A percentile compares a stretch with the other conserved stretches of the same genome.
Evolutionary conservation across 2,113 vertebrate species (phyloP).

Genomic region (Gobio gobio): DNA sequence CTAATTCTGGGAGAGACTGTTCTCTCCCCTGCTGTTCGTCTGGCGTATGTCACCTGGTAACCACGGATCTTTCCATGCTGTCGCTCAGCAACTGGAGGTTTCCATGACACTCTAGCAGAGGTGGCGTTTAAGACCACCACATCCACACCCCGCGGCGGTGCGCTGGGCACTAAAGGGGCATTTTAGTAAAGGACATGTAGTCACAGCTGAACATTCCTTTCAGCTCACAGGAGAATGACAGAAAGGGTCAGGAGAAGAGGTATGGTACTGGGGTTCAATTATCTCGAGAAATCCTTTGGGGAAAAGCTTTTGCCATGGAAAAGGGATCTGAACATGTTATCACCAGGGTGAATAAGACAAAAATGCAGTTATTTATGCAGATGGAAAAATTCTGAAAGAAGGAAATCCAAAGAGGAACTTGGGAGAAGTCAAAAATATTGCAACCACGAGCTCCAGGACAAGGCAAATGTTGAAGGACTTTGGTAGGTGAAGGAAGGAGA

Average conservation of each 20-base stretch:
- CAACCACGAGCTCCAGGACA: not conserved
- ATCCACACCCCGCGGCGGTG: conserved; percentile 93
- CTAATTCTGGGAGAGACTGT: conserved; percentile 89
- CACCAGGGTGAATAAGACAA: not conserved
- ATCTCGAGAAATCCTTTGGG: not conserved
- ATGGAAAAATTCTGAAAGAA: not conserved
- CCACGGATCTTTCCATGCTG: conserved; percentile 94
- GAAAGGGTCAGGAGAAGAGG: conserved; percentile 58
- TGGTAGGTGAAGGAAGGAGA: not conserved
- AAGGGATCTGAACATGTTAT: not conserved
- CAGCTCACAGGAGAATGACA: conserved; percentile 67
- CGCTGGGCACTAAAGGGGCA: conserved; percentile 98
- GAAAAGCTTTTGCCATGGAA: not conserved
- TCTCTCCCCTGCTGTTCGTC: conserved; percentile 88
- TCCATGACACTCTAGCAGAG: conserved; percentile 92
- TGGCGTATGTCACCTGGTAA: conserved; percentile 95
- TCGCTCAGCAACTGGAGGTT: conserved; percentile 88
- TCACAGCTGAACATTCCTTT: conserved; percentile 74
- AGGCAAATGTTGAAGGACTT: not conserved
- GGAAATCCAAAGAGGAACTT: not conserved
- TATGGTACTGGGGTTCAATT: not conserved
- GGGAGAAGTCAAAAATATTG: not conserved
- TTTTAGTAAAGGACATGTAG: conserved; percentile 82
- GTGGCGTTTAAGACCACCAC: conserved; percentile 95
- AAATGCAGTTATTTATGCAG: not conserved